Conservation (phyloP, 2,113 vertebrate genomes). For the Ageneiosus marmoratus region DNA sequence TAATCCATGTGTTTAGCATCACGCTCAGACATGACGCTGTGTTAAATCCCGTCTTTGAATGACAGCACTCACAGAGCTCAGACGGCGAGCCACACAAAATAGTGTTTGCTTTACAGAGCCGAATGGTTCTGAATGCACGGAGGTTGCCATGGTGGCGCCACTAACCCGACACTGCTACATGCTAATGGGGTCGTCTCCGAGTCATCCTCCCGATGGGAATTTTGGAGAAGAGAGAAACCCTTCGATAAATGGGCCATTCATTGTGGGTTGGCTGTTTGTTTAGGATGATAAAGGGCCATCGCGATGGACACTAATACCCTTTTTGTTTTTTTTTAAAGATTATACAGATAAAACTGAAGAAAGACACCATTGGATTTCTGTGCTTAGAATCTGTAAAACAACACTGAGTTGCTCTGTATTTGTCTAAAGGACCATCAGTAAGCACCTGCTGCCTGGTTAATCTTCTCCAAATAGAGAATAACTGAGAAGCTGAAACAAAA, state of each 20-base stretch:
- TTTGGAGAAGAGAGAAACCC: slow-evolving; percentile 36
- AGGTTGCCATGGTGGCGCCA: slow-evolving; percentile 44
- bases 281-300: slow-evolving; percentile 41
- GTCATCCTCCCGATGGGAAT: slow-evolving; percentile 36
- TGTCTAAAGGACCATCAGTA: slow-evolving; percentile 42
- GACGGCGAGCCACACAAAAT: slow-evolving; percentile 34
- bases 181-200: slow-evolving; percentile 40
- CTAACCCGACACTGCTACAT: slow-evolving; percentile 23
- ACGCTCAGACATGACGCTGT: background rate
- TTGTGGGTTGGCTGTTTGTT: slow-evolving; percentile 40
- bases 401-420: slow-evolving; percentile 39
- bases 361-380: slow-evolving; percentile 36
- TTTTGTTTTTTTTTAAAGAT: slow-evolving; percentile 41
- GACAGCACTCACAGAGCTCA: slow-evolving; percentile 10
- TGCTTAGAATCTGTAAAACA: slow-evolving; percentile 24
- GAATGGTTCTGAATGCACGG: slow-evolving; percentile 41
- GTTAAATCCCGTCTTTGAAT: slow-evolving; percentile 4
- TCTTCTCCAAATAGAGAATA: slow-evolving; percentile 19
- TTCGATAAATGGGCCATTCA: slow-evolving; percentile 47
- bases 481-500: slow-evolving; percentile 13
- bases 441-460: slow-evolving; percentile 28
- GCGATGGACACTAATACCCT: slow-evolving; percentile 30
- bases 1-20: background rate
- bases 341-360: slow-evolving; percentile 23
- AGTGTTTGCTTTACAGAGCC: slow-evolving; percentile 57